Conservation (phyloP, 2,113 vertebrate species). For the Pollimyrus isidori region DNA sequence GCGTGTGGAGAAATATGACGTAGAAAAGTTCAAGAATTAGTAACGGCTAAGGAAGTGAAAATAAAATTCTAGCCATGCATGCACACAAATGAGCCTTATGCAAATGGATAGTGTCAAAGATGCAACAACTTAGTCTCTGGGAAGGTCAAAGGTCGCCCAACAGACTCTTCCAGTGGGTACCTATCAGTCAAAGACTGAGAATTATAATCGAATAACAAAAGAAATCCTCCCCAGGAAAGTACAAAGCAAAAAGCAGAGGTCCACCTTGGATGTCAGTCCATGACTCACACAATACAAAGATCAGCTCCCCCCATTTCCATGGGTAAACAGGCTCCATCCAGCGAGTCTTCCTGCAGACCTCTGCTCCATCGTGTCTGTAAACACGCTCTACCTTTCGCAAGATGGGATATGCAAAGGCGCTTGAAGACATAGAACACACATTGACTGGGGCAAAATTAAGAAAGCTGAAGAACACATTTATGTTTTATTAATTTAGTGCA, state of each 20-base stretch:
- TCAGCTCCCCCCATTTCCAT: not conserved
- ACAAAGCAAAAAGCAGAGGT: not conserved
- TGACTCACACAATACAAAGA: not conserved
- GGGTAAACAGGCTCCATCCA: not conserved
- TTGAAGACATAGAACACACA: not conserved
- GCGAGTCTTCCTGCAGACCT: not conserved
- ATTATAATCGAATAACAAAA: not conserved
- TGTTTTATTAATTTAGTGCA: not conserved
- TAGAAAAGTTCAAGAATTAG: not conserved
- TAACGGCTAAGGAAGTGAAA: not conserved
- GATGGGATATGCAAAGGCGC: not conserved
- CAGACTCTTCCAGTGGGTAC: not conserved
- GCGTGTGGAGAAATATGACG: conserved; percentile 23
- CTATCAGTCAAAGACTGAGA: not conserved
- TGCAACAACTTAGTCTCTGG: not conserved
- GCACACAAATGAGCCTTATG: conserved; percentile 10
- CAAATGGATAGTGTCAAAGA: not conserved
- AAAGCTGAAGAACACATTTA: not conserved
- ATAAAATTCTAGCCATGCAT: conserved; percentile 5
- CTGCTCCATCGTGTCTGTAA: not conserved
- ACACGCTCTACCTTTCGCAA: not conserved
- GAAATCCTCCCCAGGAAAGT: not conserved
- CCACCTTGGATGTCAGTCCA: not conserved
- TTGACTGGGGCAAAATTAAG: not conserved
- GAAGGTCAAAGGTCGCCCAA: not conserved